Conservation (phyloP, 2,113 vertebrate genomes). For the Cyprinodon variegatus region DNA sequence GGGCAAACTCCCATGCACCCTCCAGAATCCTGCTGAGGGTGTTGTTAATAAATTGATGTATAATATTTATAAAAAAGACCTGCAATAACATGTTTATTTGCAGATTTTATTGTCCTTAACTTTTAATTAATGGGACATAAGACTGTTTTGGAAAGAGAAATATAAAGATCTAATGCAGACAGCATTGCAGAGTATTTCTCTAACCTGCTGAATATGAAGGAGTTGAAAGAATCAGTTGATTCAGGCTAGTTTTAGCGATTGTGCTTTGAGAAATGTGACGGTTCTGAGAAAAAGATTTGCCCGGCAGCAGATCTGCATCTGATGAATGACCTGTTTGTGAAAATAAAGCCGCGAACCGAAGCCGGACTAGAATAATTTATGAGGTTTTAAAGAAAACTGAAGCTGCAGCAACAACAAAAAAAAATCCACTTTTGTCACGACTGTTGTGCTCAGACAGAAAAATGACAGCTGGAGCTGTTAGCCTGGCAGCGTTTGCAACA, state of each 20-base stretch:
- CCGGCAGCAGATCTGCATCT: background rate
- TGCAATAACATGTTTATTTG: too few species aligned
- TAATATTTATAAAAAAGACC: too few species aligned
- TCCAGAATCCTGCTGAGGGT: too few species aligned
- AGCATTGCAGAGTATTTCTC: background rate
- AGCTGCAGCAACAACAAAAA: background rate
- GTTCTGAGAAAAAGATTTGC: background rate
- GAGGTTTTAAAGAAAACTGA: slow-evolving; percentile 1
- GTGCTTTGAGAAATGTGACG: background rate
- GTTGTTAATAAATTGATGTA: too few species aligned
- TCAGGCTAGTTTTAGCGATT: too few species aligned
- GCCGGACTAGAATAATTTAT: slow-evolving; percentile 43
- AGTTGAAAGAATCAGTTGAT: background rate
- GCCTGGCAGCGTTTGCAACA: slow-evolving; percentile 28
- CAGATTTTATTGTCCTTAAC: too few species aligned
- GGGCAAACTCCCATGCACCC: too few species aligned
- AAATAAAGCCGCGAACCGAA: background rate
- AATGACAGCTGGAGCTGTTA: slow-evolving; percentile 26
- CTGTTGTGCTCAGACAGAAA: slow-evolving; percentile 25
- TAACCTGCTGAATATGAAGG: background rate
- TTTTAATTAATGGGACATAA: background rate
- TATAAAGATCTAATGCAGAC: too few species aligned
- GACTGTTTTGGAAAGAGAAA: too few species aligned
- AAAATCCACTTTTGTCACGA: background rate
- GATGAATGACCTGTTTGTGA: background rate